These are phyloP conservation scores for Lamellibrachia columna DNA, from an alignment of 2,888 invertebrate species.

Conservation along the genomic window DNA sequence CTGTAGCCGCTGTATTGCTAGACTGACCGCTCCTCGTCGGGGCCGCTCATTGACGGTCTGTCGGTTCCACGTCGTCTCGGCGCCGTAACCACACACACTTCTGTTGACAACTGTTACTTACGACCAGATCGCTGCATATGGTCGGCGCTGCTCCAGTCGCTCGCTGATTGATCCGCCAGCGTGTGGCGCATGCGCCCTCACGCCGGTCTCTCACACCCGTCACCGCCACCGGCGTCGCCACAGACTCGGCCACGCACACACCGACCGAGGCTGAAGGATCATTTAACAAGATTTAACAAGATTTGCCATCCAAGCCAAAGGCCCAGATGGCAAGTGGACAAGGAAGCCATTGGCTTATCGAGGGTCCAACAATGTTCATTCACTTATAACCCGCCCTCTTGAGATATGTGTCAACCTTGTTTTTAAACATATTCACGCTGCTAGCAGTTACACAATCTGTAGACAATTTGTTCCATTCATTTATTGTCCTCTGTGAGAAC, in stretches of 20 bases:
- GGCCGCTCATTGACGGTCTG: neutral
- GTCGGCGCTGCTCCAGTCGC: neutral
- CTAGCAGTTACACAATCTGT: too few species aligned
- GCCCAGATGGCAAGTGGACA: too few species aligned
- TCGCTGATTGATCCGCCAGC: neutral
- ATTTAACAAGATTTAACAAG: too few species aligned
- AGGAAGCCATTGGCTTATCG: too few species aligned
- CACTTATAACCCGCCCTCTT: too few species aligned
- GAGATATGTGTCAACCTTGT: too few species aligned
- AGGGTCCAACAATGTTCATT: too few species aligned
- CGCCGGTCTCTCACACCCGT: neutral
- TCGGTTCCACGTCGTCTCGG: neutral
- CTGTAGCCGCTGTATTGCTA: neutral
- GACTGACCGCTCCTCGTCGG: neutral
- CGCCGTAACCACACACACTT: neutral
- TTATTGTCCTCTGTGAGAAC: too few species aligned
- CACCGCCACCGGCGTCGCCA: neutral
- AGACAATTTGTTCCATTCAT: too few species aligned
- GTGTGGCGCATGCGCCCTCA: neutral
- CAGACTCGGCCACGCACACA: neutral
- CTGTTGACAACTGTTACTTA: neutral
- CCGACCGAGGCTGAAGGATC: neutral
- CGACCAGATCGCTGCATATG: slow-evolving; percentile 11
- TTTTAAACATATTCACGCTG: too few species aligned
- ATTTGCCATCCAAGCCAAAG: too few species aligned